These are phyloP conservation scores for Butorides virescens DNA, from an alignment of 2,113 vertebrate genomes.

Conservation along the genomic window DNA sequence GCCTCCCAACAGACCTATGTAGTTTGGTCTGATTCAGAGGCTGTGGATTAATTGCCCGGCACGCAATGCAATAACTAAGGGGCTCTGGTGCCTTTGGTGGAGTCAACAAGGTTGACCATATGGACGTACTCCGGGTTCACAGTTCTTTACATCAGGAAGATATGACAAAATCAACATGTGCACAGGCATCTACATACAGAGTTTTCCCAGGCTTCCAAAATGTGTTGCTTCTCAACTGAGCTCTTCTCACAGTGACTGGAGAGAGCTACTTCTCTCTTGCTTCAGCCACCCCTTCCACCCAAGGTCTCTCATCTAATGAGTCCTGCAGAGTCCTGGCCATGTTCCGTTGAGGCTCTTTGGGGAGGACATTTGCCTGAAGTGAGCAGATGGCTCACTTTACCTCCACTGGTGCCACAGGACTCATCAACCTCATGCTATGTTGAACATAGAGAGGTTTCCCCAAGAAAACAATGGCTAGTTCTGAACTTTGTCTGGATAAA, in stretches of 20 bases:
- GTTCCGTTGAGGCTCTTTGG: not conserved
- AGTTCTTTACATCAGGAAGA: not conserved
- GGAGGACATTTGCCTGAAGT: not conserved
- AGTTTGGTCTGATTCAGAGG: not conserved
- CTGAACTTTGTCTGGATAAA: not conserved
- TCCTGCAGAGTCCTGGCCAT: not conserved
- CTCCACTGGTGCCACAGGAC: not conserved
- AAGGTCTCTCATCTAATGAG: not conserved
- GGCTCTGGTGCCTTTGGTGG: rapidly evolving
- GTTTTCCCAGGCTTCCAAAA: not conserved
- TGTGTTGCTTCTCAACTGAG: not conserved
- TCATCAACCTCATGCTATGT: not conserved
- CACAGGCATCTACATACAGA: not conserved
- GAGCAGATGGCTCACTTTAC: not conserved
- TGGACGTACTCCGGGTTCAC: not conserved
- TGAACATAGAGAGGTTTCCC: not conserved
- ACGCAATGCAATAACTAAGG: not conserved
- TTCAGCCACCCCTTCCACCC: not conserved
- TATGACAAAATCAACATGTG: not conserved
- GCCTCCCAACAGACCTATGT: not conserved
- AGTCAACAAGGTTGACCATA: not conserved
- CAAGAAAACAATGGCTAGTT: not conserved
- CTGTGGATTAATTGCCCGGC: not conserved
- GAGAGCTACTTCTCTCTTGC: rapidly evolving
- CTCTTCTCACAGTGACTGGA: not conserved